Conservation (phyloP, 2,888 invertebrate species). For the Neoascia interrupta region DNA sequence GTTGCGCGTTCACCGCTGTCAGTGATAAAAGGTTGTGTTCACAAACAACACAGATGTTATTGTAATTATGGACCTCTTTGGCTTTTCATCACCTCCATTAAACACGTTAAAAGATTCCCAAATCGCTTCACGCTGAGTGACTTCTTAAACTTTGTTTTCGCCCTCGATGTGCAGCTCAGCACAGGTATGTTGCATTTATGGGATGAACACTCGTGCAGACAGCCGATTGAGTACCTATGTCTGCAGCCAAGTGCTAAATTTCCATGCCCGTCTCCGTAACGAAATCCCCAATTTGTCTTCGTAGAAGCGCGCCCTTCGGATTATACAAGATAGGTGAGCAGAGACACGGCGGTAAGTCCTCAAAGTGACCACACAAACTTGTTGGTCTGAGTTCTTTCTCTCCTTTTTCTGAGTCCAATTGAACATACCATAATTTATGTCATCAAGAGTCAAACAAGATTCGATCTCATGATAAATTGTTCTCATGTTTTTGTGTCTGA, state of each 20-base stretch:
- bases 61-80: slow-evolving; percentile 11
- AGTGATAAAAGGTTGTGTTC: slow-evolving; percentile 18
- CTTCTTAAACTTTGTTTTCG: background rate
- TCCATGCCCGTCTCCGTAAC: slow-evolving; percentile 32
- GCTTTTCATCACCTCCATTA: slow-evolving; percentile 8
- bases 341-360: slow-evolving; percentile 35
- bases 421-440: slow-evolving; percentile 55
- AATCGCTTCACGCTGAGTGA: slow-evolving; percentile 19
- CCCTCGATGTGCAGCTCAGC: background rate
- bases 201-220: slow-evolving; percentile 49
- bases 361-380: no score
- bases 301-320: slow-evolving; percentile 16
- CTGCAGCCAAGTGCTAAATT: slow-evolving; percentile 48
- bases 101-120: slow-evolving; percentile 1
- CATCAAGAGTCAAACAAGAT: slow-evolving; percentile 58
- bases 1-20: no score
- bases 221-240: no score
- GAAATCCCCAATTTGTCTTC: slow-evolving; percentile 46
- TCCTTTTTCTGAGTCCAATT: no score
- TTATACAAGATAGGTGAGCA: slow-evolving; percentile 11
- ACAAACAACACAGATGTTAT: slow-evolving; percentile 28
- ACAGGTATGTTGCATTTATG: no score
- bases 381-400: no score
- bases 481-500: slow-evolving; percentile 36
- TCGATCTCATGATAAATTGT: slow-evolving; percentile 52